A percentile compares a stretch with the other conserved stretches of the same genome.
Evolutionary conservation across 2,797 vertebrate genomes (phyloP).

Genomic region (Chaunax sp.): DNA sequence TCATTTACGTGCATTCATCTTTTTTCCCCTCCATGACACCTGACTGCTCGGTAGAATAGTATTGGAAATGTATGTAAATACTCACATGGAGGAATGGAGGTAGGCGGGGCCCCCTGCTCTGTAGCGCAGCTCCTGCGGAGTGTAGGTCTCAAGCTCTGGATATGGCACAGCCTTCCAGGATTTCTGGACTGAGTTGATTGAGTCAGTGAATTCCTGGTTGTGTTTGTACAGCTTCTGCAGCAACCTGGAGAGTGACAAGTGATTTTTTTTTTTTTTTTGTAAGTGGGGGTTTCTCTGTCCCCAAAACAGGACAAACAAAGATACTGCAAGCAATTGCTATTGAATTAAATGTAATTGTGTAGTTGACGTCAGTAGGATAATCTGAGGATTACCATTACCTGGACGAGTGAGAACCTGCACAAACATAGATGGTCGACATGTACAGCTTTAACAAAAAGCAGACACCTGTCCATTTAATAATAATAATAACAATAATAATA

Average conservation of each 20-base stretch:
- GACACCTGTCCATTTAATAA: neutral
- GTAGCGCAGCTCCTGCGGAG: constrained; percentile 83
- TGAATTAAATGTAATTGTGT: too few relatives aligned
- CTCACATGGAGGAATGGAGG: constrained; percentile 81
- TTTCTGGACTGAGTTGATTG: constrained; percentile 89
- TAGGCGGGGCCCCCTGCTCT: constrained; percentile 87
- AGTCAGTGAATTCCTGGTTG: constrained; percentile 84
- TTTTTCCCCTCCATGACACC: neutral
- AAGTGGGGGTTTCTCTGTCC: neutral
- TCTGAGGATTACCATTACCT: too few relatives aligned
- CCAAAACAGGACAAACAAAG: neutral
- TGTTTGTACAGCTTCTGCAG: constrained; percentile 80
- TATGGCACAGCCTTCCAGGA: constrained; percentile 91
- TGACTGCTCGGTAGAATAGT: neutral
- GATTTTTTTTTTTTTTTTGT: neutral
- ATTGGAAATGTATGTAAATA: neutral
- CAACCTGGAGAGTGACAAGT: constrained; percentile 71
- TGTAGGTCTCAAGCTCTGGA: constrained; percentile 84
- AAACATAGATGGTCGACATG: neutral
- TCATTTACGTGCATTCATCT: neutral
- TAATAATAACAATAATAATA: neutral
- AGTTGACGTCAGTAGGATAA: too few relatives aligned
- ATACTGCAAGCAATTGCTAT: neutral
- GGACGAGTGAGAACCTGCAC: too few relatives aligned
- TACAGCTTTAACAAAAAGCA: neutral